Evolutionary conservation across 1,140 invertebrate genomes (phyloP).

Genomic region (Euwallacea fornicatus): DNA sequence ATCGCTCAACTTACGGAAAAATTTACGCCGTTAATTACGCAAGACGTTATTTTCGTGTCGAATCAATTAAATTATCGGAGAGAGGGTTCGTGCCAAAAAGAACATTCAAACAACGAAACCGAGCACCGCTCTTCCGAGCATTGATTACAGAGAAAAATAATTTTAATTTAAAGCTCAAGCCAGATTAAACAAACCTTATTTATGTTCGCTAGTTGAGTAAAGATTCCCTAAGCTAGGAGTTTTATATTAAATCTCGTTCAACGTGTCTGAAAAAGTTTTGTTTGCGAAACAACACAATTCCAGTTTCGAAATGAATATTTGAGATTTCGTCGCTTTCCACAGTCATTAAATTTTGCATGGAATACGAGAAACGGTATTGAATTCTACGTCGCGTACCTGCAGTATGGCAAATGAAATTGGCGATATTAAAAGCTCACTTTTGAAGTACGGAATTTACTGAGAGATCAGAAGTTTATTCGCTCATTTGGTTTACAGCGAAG

Average conservation of each 20-base stretch:
- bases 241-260: conserved; percentile 21
- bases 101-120: conserved; percentile 21
- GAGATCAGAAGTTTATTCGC: too few species aligned
- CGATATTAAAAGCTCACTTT: too few species aligned
- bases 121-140: conserved; percentile 9
- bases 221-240: conserved; percentile 26
- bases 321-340: too few species aligned
- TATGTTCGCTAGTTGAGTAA: conserved; percentile 27
- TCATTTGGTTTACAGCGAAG: too few species aligned
- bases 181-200: conserved; percentile 33
- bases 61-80: conserved; percentile 26
- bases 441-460: too few species aligned
- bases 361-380: too few species aligned
- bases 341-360: too few species aligned
- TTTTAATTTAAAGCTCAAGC: conserved; percentile 31
- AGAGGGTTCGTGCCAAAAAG: conserved; percentile 12
- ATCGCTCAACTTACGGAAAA: conserved; percentile 8
- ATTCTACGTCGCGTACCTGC: too few species aligned
- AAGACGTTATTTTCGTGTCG: conserved; percentile 17
- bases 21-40: conserved; percentile 16
- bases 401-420: too few species aligned
- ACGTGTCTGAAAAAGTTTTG: conserved; percentile 16
- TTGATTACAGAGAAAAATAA: conserved; percentile 26
- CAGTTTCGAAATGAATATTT: too few species aligned
- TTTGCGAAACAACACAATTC: too few species aligned